Base-by-base conservation (phyloP, 2,888 invertebrate species). In the Latrodectus hesperus region DNA sequence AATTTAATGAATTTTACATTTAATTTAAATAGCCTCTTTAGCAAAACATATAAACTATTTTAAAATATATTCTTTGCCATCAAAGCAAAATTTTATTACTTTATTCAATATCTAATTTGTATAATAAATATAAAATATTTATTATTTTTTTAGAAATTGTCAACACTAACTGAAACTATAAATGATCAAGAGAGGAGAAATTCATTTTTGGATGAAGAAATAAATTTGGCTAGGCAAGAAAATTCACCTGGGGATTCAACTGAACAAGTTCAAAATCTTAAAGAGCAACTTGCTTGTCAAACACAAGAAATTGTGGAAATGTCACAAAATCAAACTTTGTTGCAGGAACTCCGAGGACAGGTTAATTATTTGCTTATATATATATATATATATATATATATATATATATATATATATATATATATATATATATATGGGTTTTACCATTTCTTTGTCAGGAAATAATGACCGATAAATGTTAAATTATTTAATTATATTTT, bases 181-280 rank as follows among this genome's bases (percentile, higher is more conserved):
- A 67, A 88, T 14, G 71, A 88, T 51, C 90, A 90, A 26, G 88
- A 89, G 11, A 87, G 84, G 49, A 85, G 83, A 52, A 60, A 90
- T 64, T 73, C 88, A 12, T 88, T 79, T 11, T 55, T 89, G 65
- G 80, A 83, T 10, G 88, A 90, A 60, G 84, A 87, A 64, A 65
- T 90, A 65, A 90, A 89, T 49, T 77, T 85, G 38, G 86, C 90
- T 38, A 83, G 88, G 22, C 83, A 73, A 14, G 52, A 65, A 8
- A 86, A 84, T 10, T 9, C 85, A 26, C 79, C 88, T 80, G 78
- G 72, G 17, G 89, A 89, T 72, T 84, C 93, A 26, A 92, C 92
- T 60, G 92, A 92, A 71, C 93, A 94, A 80, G 92, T 94, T 12
- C 92, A 91, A 26, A 92, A 93, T 88, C 91, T 94, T 67, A 93